Conservation (phyloP, 2,888 invertebrate genomes). For the Frankliniella intonsa region DNA sequence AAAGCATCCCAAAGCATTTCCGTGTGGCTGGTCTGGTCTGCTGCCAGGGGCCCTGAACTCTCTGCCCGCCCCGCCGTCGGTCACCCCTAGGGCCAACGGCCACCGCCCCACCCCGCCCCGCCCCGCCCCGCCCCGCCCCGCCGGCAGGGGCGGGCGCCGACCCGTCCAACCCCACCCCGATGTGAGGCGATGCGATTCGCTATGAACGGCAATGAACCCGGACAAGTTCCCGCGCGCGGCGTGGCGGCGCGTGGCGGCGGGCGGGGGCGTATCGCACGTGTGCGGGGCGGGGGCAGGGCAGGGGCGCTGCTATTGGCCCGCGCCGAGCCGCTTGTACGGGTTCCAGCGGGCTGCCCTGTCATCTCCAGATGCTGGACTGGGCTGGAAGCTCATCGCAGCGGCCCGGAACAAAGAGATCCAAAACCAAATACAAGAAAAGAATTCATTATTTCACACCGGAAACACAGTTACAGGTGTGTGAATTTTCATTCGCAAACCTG, state of each 20-base stretch:
- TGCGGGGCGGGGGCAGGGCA: not conserved
- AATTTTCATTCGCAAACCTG: no score
- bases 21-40: no score
- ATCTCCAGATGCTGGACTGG: no score
- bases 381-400: no score
- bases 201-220: conserved; percentile 15
- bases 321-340: no score
- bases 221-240: conserved; percentile 1
- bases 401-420: no score
- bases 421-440: no score
- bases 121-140: not conserved
- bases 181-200: not conserved
- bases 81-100: not conserved
- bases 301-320: not conserved
- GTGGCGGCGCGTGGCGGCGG: not conserved
- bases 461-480: no score
- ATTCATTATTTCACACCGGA: no score
- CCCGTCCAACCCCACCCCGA: not conserved
- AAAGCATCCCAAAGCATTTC: no score
- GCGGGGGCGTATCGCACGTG: not conserved
- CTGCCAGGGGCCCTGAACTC: not conserved
- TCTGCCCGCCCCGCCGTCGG: not conserved
- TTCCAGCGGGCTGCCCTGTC: no score
- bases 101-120: not conserved
- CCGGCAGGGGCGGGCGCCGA: not conserved